phyloP scores from a whole-genome alignment of 2,888 invertebrate genomes.

The Spisula solida region DNA sequence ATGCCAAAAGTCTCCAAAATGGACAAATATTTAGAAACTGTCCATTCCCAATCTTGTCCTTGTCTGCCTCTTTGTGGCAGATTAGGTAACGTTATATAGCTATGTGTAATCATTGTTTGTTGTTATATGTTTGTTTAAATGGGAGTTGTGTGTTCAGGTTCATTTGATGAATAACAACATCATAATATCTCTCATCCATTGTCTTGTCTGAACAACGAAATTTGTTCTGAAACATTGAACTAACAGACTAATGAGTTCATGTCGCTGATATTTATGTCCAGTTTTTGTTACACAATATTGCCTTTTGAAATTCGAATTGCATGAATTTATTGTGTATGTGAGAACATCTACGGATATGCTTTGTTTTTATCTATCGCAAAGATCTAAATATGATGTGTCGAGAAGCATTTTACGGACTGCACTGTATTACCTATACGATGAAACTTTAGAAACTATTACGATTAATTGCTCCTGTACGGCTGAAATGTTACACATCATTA shows the following conservation, averaged over 20 bases:
- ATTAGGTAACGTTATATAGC: not conserved
- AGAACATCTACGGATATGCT: not conserved
- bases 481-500: slow-evolving; percentile 21
- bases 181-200: not conserved
- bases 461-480: not conserved
- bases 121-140: not conserved
- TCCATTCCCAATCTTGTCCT: not conserved
- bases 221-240: not conserved
- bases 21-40: not conserved
- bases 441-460: slow-evolving; percentile 3
- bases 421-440: not conserved
- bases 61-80: not conserved
- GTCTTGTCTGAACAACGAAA: not conserved
- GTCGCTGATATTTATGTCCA: not conserved
- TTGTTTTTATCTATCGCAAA: slow-evolving; percentile 27
- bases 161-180: slow-evolving; percentile 6
- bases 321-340: not conserved
- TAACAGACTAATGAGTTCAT: not conserved
- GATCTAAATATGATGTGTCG: slow-evolving; percentile 42
- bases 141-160: not conserved
- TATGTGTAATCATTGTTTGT: not conserved
- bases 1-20: slow-evolving; percentile 9
- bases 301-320: not conserved
- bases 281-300: not conserved
- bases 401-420: not conserved